phyloP scores from a whole-genome alignment of 1,140 invertebrate species.

The Drosophila burlai region DNA sequence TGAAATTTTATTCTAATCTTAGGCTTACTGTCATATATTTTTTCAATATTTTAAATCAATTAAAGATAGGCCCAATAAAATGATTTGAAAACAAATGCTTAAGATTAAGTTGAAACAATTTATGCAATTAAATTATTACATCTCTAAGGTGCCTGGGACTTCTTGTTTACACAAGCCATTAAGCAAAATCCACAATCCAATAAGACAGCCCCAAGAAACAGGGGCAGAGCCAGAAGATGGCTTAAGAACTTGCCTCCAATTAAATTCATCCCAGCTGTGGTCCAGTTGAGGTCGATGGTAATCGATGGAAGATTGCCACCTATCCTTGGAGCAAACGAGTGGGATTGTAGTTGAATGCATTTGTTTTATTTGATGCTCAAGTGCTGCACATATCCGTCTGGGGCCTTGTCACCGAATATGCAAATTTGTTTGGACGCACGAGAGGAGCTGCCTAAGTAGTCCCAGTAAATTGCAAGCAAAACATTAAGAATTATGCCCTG shows the following conservation, averaged over 20 bases:
- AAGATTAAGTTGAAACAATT: not conserved
- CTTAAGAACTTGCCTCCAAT: constrained; percentile 26
- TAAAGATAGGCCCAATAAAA: not conserved
- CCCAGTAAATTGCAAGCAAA: constrained; percentile 78
- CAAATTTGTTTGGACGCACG: constrained; percentile 56
- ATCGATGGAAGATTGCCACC: constrained; percentile 23
- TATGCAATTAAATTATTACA: not conserved
- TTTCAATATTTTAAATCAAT: not conserved
- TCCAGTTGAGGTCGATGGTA: constrained; percentile 42
- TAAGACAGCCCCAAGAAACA: constrained; percentile 15
- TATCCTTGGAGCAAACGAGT: constrained; percentile 15
- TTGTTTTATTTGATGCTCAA: constrained; percentile 48
- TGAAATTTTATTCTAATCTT: not conserved
- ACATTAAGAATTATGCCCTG: constrained; percentile 81
- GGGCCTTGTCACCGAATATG: constrained; percentile 46
- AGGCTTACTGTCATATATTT: not conserved
- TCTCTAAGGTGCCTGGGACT: not conserved
- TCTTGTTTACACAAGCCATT: constrained; percentile 29
- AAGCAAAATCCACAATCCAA: constrained; percentile 24
- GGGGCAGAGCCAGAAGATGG: constrained; percentile 21
- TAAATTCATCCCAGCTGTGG: constrained; percentile 36
- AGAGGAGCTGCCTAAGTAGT: constrained; percentile 63
- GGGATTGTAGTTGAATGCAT: constrained; percentile 35
- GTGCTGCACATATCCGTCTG: constrained; percentile 10
- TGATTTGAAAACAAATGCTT: not conserved